Base-by-base conservation (phyloP, 2,113 vertebrate genomes). In the Laterallus jamaicensis region DNA sequence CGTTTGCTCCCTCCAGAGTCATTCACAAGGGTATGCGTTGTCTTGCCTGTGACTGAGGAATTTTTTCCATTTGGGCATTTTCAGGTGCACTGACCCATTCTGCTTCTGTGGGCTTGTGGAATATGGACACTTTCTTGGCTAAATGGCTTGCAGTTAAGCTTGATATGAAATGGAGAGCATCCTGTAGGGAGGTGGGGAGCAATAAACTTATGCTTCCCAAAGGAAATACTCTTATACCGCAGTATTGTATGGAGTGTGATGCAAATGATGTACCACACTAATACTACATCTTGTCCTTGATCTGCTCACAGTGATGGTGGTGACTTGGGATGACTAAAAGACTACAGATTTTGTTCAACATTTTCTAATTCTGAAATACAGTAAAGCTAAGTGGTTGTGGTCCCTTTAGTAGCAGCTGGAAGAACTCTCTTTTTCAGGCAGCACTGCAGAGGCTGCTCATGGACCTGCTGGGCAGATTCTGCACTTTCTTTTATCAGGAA, bases 161-260 rank as follows among this genome's bases (percentile, higher is more conserved):
- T 37, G 60, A 82, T 3, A 29, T 64, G 32, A 59, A 82, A 64
- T 13, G 16, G 4, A 9, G 66, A 63, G 20, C 60, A 42, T 56
- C 6, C 5, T 7, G 4, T 19, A 15, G 18, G 11, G 12, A 64
- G 12, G 2, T 31, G 19, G 1, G 14, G 10, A 4, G 12, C 31
- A 69, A 11, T 19, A 74, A 73, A 66, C 7, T 29, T 21, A 28
- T 7, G 39, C 5, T 59, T 86, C 12, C 37, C 66, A 19, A 81
- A 54, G 15, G 19, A 60, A 92, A 54, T 69, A 22, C 17, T 52
- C 9, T 59, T 76, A 71, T 18, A 22, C 5, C 5, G 12, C 20
- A 39, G 8, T 60, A 26, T 35, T 32, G 9, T 56, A 24, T 9
- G 20, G 42, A 28, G 8, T 29, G 21, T 52, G 20, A 52, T 40